These are phyloP conservation scores for Polietes domitor DNA, from an alignment of 2,888 invertebrate species.

Conservation along the genomic window DNA sequence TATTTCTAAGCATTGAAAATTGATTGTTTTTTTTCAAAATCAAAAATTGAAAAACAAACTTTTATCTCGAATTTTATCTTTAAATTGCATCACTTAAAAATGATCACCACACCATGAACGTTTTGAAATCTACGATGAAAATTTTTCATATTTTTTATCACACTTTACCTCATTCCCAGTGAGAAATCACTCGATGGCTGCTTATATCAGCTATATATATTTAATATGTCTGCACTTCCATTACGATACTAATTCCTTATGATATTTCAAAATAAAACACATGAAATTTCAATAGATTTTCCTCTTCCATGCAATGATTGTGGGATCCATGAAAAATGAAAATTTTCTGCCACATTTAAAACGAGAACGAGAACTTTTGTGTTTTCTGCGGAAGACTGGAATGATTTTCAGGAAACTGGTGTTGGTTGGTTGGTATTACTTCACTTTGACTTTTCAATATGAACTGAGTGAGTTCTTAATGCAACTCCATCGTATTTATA, in stretches of 20 bases:
- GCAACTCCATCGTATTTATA: slow-evolving; percentile 63
- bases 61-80: too few relatives aligned
- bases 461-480: slow-evolving; percentile 62
- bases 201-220: too few relatives aligned
- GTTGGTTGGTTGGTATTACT: slow-evolving; percentile 22
- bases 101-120: too few relatives aligned
- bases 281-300: slow-evolving; percentile 8
- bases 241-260: not conserved
- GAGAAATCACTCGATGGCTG: too few relatives aligned
- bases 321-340: slow-evolving; percentile 1
- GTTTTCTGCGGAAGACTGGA: not conserved
- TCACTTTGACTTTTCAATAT: slow-evolving; percentile 48
- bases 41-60: too few relatives aligned
- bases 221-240: too few relatives aligned
- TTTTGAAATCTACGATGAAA: too few relatives aligned
- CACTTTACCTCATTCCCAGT: too few relatives aligned
- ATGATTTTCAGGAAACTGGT: slow-evolving; percentile 34
- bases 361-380: not conserved
- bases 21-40: too few relatives aligned
- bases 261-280: slow-evolving; percentile 17
- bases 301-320: not conserved
- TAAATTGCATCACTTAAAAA: too few relatives aligned
- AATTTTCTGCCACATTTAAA: slow-evolving; percentile 25
- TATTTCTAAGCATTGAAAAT: too few relatives aligned
- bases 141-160: too few relatives aligned